These are phyloP conservation scores for Lates calcarifer DNA, from an alignment of 2,113 vertebrate genomes.

Conservation along the genomic window DNA sequence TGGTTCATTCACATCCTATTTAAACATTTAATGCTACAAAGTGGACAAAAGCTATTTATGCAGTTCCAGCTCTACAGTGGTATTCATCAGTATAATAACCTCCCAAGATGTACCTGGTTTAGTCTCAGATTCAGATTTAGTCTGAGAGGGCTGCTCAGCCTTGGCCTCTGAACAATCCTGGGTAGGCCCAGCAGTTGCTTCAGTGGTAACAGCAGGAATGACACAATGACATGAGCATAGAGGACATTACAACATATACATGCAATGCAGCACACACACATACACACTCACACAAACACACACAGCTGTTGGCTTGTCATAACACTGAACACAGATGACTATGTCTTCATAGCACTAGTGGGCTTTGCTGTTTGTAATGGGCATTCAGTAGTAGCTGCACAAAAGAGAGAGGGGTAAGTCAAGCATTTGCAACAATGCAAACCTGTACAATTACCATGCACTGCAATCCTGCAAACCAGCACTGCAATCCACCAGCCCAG, in stretches of 20 bases:
- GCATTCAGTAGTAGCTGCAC: conserved; percentile 70
- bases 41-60: conserved; percentile 4
- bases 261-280: conserved; percentile 62
- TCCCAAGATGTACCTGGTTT: conserved; percentile 75
- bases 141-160: conserved; percentile 58
- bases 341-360: conserved; percentile 59
- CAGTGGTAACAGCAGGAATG: conserved; percentile 50
- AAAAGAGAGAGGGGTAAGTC: conserved; percentile 58
- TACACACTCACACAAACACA: conserved; percentile 36
- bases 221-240: conserved; percentile 70
- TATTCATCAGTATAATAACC: conserved; percentile 3
- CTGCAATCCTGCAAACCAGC: conserved; percentile 80
- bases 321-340: conserved; percentile 57
- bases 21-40: conserved; percentile 15
- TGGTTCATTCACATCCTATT: conserved; percentile 4
- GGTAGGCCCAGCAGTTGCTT: conserved; percentile 73
- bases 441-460: conserved; percentile 76
- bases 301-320: conserved; percentile 33
- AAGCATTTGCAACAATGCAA: conserved; percentile 77
- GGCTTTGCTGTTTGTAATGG: conserved; percentile 53
- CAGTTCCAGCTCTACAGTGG: background rate
- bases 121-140: conserved; percentile 71
- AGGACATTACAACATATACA: conserved; percentile 69
- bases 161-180: conserved; percentile 70
- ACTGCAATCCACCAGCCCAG: conserved; percentile 79